Conservation (phyloP, 1,140 invertebrate species). For the Drosophila tropicalis region DNA sequence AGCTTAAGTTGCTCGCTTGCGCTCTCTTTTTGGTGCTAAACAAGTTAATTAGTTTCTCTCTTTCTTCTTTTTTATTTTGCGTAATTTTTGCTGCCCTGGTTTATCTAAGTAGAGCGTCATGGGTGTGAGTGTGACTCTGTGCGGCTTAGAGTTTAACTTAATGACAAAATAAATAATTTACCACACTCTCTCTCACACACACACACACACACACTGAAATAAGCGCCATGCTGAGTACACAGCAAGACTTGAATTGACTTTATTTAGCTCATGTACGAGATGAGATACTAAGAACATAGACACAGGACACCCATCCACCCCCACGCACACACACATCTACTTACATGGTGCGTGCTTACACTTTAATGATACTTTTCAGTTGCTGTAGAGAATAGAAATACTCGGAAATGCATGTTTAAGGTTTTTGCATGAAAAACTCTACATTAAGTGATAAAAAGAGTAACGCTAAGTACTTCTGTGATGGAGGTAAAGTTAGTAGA, state of each 20-base stretch:
- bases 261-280: slow-evolving; percentile 48
- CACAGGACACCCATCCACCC: neutral
- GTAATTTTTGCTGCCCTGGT: slow-evolving; percentile 44
- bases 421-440: neutral
- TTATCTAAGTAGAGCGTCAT: slow-evolving; percentile 15
- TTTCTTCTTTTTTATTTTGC: slow-evolving; percentile 45
- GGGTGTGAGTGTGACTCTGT: slow-evolving; percentile 16
- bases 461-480: neutral
- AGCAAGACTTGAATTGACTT: slow-evolving; percentile 68
- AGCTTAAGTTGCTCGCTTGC: slow-evolving; percentile 49
- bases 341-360: slow-evolving; percentile 28
- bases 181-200: slow-evolving; percentile 32
- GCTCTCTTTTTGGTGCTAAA: slow-evolving; percentile 67
- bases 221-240: slow-evolving; percentile 24
- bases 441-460: neutral
- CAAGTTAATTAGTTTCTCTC: slow-evolving; percentile 78
- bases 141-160: slow-evolving; percentile 67
- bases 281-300: slow-evolving; percentile 3
- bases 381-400: slow-evolving; percentile 12
- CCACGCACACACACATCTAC: slow-evolving; percentile 14
- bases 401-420: neutral
- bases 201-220: slow-evolving; percentile 18
- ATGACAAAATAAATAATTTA: slow-evolving; percentile 82
- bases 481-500: neutral
- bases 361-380: slow-evolving; percentile 68